Evolutionary conservation across 2,888 invertebrate genomes (phyloP), one percentile per base, ranked within the genome.

Genomic region (Clepsis dumicolana): DNA sequence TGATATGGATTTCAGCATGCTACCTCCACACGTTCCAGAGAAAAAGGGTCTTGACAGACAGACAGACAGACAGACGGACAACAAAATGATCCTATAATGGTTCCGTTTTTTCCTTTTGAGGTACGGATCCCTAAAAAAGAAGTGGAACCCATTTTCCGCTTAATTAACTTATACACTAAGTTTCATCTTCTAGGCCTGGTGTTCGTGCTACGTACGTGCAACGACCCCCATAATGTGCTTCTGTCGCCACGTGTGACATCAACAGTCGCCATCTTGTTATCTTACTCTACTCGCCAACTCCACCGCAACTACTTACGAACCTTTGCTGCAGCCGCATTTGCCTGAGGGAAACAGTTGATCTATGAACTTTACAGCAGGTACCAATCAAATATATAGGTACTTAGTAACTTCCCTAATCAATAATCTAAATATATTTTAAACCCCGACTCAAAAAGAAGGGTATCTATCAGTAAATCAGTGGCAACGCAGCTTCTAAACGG

Each of bases 261-360:
- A 10, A 48, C 21, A 48, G 21, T 48, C 44, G 44, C 21, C 44
- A 48, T 48, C 18, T 48, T 48, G 44, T 21, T 48, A 21, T 48
- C 44, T n/a, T n/a, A n/a, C n/a, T n/a, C n/a, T n/a, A 21, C 18
- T 7, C 10, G 10, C 44, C 10, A 48, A 21, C 21, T 48, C 21
- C 44, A 48, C 44, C 44, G 44, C 44, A n/a, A n/a, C 44, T 21
- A 48, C 44, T 3, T 12, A 4, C 1, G 21, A 35, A 10, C 44
- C 18, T 48, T 48, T 48, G 21, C 18, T 1, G 21, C 2, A 10
- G 21, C 18, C 16, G 18, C 21, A 21, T 48, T 48, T 48, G 44
- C 44, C 10, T 21, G 7, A 48, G 44, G 44, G 8, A 18, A 16
- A 18, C 44, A 10, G 18, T 21, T 48, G 18, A 35, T 10, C 35